Percentiles rank a stretch among this genome's conserved stretches.
phyloP scores from a whole-genome alignment of 2,888 invertebrate species.

The Ophion ellenae region DNA sequence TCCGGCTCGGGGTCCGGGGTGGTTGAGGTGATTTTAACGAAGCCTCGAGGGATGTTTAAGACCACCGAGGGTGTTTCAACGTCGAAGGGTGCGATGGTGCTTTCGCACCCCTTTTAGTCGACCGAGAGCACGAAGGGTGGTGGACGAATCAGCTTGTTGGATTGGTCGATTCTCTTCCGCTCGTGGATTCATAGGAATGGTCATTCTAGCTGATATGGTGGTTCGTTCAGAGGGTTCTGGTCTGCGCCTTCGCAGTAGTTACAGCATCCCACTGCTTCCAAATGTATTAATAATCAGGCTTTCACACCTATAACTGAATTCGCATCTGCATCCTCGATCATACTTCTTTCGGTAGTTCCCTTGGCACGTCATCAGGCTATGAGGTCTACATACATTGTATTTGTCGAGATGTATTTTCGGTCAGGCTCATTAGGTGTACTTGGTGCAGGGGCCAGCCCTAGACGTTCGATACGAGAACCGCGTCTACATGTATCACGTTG shows the following conservation, averaged over 20 bases:
- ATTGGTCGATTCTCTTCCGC: slow-evolving; percentile 38
- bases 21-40: slow-evolving; percentile 75
- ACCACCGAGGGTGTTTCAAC: slow-evolving; percentile 64
- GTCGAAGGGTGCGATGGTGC: slow-evolving; percentile 60
- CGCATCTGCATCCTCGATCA: slow-evolving; percentile 14
- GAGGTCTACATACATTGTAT: not conserved
- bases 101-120: slow-evolving; percentile 70
- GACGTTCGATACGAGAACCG: slow-evolving; percentile 13
- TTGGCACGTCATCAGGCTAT: not conserved
- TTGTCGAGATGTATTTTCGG: not conserved
- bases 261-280: slow-evolving; percentile 70
- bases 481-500: slow-evolving; percentile 19
- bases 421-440: not conserved
- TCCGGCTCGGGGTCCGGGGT: slow-evolving; percentile 59
- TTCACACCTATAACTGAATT: slow-evolving; percentile 39
- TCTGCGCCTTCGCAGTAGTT: slow-evolving; percentile 34
- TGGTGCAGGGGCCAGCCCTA: not conserved
- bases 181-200: slow-evolving; percentile 31
- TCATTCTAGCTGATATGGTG: slow-evolving; percentile 58
- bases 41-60: slow-evolving; percentile 77
- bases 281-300: slow-evolving; percentile 79
- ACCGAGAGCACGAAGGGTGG: slow-evolving; percentile 62
- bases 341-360: not conserved
- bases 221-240: slow-evolving; percentile 72
- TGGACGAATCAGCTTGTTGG: slow-evolving; percentile 64